phyloP scores from a whole-genome alignment of 2,888 invertebrate genomes.

The Hartigia nigra region DNA sequence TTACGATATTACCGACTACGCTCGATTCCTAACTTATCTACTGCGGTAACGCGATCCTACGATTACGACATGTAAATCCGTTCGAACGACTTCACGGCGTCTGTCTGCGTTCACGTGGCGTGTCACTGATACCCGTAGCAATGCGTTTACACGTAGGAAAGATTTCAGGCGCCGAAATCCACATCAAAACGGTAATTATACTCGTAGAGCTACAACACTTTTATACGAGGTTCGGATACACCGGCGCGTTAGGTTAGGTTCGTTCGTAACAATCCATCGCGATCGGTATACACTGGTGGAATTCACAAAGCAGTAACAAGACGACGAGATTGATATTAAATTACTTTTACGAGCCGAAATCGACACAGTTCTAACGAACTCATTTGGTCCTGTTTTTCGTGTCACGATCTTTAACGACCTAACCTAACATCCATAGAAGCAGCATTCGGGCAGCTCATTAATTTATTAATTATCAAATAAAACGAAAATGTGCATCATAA shows the following conservation, averaged over 20 bases:
- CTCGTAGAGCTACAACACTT: slow-evolving; percentile 31
- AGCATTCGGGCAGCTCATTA: slow-evolving; percentile 18
- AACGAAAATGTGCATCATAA: not conserved
- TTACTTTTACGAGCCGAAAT: not conserved
- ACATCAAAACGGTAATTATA: slow-evolving; percentile 50
- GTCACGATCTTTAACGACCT: not conserved
- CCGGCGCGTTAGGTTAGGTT: not conserved
- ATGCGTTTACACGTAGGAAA: slow-evolving; percentile 28
- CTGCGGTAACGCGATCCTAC: not conserved
- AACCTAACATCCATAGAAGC: not conserved
- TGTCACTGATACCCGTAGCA: slow-evolving; percentile 26
- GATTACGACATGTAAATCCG: slow-evolving; percentile 23
- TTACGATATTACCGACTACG: not conserved
- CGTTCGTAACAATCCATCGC: not conserved
- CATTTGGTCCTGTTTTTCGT: not conserved
- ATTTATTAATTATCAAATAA: slow-evolving; percentile 12
- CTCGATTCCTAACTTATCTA: not conserved
- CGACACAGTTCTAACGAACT: not conserved
- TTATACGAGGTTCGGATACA: slow-evolving; percentile 21
- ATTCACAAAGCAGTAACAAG: not conserved
- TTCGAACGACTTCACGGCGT: slow-evolving; percentile 13
- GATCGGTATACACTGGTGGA: not conserved
- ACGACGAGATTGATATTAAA: slow-evolving; percentile 3
- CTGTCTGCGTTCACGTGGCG: slow-evolving; percentile 14
- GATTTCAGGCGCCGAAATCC: slow-evolving; percentile 45